These are phyloP conservation scores for Eclectus roratus DNA, from an alignment of 2,113 vertebrate genomes.

Conservation along the genomic window DNA sequence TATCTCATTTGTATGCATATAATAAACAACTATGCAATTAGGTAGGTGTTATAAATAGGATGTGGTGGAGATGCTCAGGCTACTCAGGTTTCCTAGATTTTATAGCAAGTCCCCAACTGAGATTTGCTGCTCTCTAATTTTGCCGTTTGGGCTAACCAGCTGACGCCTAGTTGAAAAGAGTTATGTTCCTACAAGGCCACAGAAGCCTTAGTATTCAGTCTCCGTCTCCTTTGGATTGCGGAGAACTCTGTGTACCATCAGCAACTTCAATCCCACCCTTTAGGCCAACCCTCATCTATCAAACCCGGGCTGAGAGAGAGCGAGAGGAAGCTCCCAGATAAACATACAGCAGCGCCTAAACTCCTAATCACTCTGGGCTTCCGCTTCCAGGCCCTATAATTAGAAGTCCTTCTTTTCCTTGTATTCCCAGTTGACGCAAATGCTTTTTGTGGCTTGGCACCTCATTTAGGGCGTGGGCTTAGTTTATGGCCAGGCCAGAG, in stretches of 20 bases:
- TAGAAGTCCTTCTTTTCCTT: constrained; percentile 96
- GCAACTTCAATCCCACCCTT: constrained; percentile 76
- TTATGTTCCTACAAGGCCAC: constrained; percentile 90
- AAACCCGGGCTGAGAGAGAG: constrained; percentile 75
- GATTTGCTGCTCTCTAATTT: constrained; percentile 90
- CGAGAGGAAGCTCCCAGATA: constrained; percentile 97
- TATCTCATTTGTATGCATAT: constrained; percentile 17
- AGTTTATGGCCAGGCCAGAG: constrained; percentile 90
- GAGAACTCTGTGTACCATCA: constrained; percentile 82
- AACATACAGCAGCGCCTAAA: constrained; percentile 96
- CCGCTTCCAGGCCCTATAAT: constrained; percentile 99
- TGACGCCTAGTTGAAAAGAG: constrained; percentile 87
- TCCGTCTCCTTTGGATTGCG: constrained; percentile 71
- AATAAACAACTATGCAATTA: constrained; percentile 74
- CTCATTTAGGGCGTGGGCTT: constrained; percentile 96
- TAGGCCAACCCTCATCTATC: constrained; percentile 84
- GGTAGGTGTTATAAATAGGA: constrained; percentile 94
- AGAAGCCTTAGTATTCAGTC: constrained; percentile 79
- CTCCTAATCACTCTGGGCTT: constrained; percentile 94
- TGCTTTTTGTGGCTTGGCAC: constrained; percentile 99
- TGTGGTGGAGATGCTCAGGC: constrained; percentile 78
- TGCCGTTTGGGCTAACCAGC: constrained; percentile 84
- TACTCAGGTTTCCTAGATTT: constrained; percentile 82
- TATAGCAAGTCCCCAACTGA: constrained; percentile 73
- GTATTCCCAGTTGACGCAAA: constrained; percentile 98